Percentiles rank a stretch among this genome's conserved stretches.
Evolutionary conservation across 2,113 vertebrate species (phyloP).

Genomic region (Epinephelus fuscoguttatus): DNA sequence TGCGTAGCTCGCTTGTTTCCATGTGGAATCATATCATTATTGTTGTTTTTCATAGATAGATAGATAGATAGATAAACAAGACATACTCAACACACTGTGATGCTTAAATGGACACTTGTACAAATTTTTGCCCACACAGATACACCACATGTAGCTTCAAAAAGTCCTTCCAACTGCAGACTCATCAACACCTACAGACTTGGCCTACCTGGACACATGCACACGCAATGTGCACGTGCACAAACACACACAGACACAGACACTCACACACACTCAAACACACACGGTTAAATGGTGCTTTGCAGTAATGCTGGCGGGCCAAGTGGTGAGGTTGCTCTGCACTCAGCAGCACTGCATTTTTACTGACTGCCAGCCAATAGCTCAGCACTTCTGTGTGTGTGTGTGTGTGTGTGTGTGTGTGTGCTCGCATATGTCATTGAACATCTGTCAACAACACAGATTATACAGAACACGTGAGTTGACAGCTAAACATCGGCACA

Average conservation of each 20-base stretch:
- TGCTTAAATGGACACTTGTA: not conserved
- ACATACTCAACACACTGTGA: not conserved
- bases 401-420: constrained; percentile 33
- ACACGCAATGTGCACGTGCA: not conserved
- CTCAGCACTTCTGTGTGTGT: constrained; percentile 29
- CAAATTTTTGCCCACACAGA: constrained; percentile 34
- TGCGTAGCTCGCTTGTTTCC: not conserved
- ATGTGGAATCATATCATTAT: not conserved
- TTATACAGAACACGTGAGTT: not conserved
- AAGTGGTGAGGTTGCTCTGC: constrained; percentile 60
- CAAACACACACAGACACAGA: not conserved
- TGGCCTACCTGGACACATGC: constrained; percentile 30
- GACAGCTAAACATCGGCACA: constrained; percentile 21
- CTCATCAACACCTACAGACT: constrained; percentile 55
- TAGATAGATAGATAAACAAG: not conserved
- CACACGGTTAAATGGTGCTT: constrained; percentile 60
- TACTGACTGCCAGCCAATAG: constrained; percentile 40
- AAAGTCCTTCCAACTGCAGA: constrained; percentile 43
- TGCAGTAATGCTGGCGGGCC: constrained; percentile 40
- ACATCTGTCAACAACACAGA: constrained; percentile 45
- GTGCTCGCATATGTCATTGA: constrained; percentile 22
- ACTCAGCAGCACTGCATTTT: constrained; percentile 49
- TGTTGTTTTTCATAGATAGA: not conserved
- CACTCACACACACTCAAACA: constrained; percentile 9
- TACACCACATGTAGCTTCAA: constrained; percentile 2